phyloP scores from a whole-genome alignment of 2,888 invertebrate genomes.

The Seira ritae region DNA sequence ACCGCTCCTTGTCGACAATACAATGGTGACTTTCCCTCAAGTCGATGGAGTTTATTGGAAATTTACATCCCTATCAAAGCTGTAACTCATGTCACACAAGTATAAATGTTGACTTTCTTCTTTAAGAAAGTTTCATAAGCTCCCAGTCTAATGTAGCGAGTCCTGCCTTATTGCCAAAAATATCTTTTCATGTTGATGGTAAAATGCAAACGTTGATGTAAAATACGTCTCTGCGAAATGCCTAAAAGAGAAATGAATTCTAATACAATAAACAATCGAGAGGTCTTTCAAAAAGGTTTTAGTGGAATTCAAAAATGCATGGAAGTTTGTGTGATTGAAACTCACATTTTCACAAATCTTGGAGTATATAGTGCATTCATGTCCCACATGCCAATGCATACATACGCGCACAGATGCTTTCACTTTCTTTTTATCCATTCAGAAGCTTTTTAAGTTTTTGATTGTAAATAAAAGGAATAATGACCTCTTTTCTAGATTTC shows the following conservation, averaged over 20 bases:
- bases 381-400: neutral
- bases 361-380: neutral
- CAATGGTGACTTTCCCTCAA: neutral
- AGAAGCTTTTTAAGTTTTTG: conserved; percentile 22
- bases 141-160: neutral
- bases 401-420: neutral
- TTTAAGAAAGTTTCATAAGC: neutral
- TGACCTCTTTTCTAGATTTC: neutral
- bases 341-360: conserved; percentile 41
- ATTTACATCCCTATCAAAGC: conserved; percentile 3
- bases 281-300: neutral
- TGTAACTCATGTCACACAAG: conserved; percentile 8
- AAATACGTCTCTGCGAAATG: conserved; percentile 3
- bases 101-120: conserved; percentile 7
- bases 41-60: neutral
- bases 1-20: conserved; percentile 24
- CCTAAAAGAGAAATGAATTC: conserved; percentile 49
- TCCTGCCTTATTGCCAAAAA: neutral
- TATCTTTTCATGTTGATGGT: neutral
- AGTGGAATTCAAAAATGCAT: neutral
- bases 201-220: neutral
- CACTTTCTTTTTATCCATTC: conserved; percentile 27
- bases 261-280: conserved; percentile 45
- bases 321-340: conserved; percentile 48
- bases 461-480: conserved; percentile 52